Evolutionary conservation across 2,113 vertebrate species (phyloP).

Genomic region (Myotis davidii): DNA sequence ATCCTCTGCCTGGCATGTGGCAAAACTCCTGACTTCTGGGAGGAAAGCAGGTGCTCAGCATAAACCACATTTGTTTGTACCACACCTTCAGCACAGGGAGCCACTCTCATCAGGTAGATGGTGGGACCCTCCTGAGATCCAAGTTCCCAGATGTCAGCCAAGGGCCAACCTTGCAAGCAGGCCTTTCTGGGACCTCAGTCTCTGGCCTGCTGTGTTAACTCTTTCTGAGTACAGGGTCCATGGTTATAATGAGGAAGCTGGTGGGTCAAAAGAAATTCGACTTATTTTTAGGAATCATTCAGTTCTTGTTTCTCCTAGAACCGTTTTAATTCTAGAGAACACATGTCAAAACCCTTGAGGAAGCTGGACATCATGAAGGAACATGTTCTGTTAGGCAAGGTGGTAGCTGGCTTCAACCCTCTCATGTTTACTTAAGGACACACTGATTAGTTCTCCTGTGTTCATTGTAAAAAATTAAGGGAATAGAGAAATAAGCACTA

Average conservation of each 20-base stretch:
- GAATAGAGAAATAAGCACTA: background rate
- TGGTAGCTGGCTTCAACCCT: background rate
- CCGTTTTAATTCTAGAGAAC: background rate
- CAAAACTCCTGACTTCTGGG: background rate
- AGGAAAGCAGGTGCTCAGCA: background rate
- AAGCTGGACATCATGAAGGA: background rate
- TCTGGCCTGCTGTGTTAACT: background rate
- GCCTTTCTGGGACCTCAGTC: too few species aligned
- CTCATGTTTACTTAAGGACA: background rate
- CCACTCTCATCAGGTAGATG: background rate
- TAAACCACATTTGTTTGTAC: background rate
- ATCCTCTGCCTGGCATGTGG: background rate
- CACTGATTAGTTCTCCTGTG: background rate
- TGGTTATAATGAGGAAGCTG: background rate
- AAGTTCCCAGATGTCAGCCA: background rate
- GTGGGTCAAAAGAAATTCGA: background rate
- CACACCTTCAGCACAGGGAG: background rate
- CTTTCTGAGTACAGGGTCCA: background rate
- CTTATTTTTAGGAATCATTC: background rate
- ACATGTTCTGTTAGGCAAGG: background rate
- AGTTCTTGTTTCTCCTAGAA: background rate
- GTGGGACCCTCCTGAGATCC: background rate
- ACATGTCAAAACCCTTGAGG: background rate
- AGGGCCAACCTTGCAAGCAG: background rate
- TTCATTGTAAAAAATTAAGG: background rate